Base-by-base conservation (phyloP, 1,140 invertebrate genomes). In the Euschistus heros region DNA sequence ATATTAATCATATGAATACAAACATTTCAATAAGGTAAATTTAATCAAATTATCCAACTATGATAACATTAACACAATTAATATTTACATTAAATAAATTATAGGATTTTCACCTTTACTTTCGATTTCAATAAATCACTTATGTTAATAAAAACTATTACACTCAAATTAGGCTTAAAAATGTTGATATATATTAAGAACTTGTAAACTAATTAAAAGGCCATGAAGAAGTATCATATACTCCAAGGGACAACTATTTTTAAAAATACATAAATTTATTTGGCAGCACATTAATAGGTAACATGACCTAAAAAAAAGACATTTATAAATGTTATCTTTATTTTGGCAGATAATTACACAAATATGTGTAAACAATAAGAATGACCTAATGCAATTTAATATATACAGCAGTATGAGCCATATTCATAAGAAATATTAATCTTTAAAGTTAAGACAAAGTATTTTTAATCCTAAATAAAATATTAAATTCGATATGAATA, bases 401-500 rank as follows among this genome's bases (percentile, higher is more conserved):
- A 61, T 61, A 27, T 61, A 61, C 59, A 61, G 59, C 59, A 50
- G 47, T 8, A 50, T 37, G 59, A 61, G 59, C 59, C 59, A 61
- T 61, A 33, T 57, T 27, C 15, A 15, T 33, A 61, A 61, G 59
- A 30, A 27, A 37, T 14, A 15, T 14, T 61, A 42, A 61, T 20
- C n/a, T 33, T 61, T 61, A 33, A 61, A 33, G 24, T 61, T 61
- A 61, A 37, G 59, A 20, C 37, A 18, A 61, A 61, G 18, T 33
- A 15, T 20, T 37, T 37, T 33, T 33, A 61, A 30, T 33, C 59
- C 37, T 33, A 61, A 61, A 61, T 61, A 37, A 61, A 61, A 61
- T 61, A 61, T 61, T 63, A 63, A 63, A 63, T 63, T 63, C 62
- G 62, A 63, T 63, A 63, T 63, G 62, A 63, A 63, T 64, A 18